These are phyloP conservation scores for Aphodius granarius DNA, from an alignment of 2,888 invertebrate genomes.

Conservation along the genomic window DNA sequence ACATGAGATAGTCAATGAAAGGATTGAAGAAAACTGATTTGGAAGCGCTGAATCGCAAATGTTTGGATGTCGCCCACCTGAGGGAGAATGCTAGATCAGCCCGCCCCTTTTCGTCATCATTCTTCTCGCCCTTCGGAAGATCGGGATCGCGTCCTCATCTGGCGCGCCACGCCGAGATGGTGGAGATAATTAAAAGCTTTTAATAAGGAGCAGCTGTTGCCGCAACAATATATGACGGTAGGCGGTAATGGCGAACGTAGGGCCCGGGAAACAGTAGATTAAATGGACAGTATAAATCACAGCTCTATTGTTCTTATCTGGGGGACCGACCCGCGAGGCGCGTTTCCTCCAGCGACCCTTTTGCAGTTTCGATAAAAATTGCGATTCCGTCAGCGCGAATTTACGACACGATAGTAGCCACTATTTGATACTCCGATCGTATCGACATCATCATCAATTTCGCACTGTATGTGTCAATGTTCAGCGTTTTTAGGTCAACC, in stretches of 20 bases:
- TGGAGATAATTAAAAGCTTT: conserved; percentile 11
- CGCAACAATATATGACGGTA: conserved; percentile 8
- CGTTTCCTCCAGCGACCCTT: background rate
- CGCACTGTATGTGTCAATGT: too few relatives aligned
- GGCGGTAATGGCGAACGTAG: background rate
- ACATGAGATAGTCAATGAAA: too few relatives aligned
- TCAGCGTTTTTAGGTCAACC: too few relatives aligned
- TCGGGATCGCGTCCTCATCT: background rate
- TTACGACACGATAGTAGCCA: background rate
- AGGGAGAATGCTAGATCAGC: background rate
- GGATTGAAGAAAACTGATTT: background rate
- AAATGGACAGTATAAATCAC: conserved; percentile 13
- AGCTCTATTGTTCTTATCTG: conserved; percentile 13
- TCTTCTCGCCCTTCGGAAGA: background rate
- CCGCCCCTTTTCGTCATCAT: background rate
- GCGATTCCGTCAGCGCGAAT: background rate
- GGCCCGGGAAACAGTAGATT: conserved; percentile 4
- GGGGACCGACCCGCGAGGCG: background rate
- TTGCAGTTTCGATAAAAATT: conserved; percentile 7
- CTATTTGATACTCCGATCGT: background rate
- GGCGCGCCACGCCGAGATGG: background rate
- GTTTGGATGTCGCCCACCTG: background rate
- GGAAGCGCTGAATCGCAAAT: background rate
- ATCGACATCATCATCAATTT: background rate
- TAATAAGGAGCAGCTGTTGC: conserved; percentile 13